A percentile compares a stretch with the other conserved stretches of the same genome.
Evolutionary conservation across 2,888 invertebrate genomes (phyloP).

Genomic region (Drosophila antonietae): DNA sequence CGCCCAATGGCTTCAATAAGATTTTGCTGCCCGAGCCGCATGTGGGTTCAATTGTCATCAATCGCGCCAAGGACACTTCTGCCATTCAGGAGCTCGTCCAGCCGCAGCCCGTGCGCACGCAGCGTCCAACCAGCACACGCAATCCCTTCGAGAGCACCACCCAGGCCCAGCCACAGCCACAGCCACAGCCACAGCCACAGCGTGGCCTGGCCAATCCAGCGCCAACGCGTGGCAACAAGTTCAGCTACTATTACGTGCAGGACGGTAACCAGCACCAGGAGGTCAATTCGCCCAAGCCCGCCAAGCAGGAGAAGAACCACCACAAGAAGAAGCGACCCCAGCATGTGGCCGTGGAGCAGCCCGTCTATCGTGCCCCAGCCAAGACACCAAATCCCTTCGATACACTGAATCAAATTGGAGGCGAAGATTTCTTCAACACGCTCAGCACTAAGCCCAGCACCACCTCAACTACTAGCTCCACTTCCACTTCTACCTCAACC

Average conservation of each 20-base stretch:
- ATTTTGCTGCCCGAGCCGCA: slow-evolving; percentile 94
- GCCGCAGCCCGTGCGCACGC: slow-evolving; percentile 52
- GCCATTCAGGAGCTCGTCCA: slow-evolving; percentile 25
- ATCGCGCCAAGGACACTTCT: slow-evolving; percentile 83
- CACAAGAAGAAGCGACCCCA: slow-evolving; percentile 82
- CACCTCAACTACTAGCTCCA: slow-evolving; percentile 78
- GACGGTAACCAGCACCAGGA: slow-evolving; percentile 79
- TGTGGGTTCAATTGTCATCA: slow-evolving; percentile 93
- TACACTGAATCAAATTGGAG: slow-evolving; percentile 81
- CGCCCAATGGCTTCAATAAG: slow-evolving; percentile 93
- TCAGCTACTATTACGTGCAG: slow-evolving; percentile 79
- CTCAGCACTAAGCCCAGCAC: slow-evolving; percentile 57
- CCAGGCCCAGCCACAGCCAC: slow-evolving; percentile 42
- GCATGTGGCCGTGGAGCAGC: slow-evolving; percentile 68
- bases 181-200: too few relatives aligned
- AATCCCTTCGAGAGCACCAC: slow-evolving; percentile 67
- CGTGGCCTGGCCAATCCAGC: slow-evolving; percentile 19
- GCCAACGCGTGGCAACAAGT: slow-evolving; percentile 80
- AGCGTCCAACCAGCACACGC: slow-evolving; percentile 62
- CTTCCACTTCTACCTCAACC: slow-evolving; percentile 84
- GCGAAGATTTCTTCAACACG: slow-evolving; percentile 82
- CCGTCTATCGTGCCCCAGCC: slow-evolving; percentile 67
- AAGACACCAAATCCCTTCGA: slow-evolving; percentile 78
- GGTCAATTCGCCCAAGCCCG: slow-evolving; percentile 79
- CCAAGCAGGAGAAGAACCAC: slow-evolving; percentile 81